Evolutionary conservation across 2,113 vertebrate genomes (phyloP).

Genomic region (Corythoichthys haematopterus): DNA sequence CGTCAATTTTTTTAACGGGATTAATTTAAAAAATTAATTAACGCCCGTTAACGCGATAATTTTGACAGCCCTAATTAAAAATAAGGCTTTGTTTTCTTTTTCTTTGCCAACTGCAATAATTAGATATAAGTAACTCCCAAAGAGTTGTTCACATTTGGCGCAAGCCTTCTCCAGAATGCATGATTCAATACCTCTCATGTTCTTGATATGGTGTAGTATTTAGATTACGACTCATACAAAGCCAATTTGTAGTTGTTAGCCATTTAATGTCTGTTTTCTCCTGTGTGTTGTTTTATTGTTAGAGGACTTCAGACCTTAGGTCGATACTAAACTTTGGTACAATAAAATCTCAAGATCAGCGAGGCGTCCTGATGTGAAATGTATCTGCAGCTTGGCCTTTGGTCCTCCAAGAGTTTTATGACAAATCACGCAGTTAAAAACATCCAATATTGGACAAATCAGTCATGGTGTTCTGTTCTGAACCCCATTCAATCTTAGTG

Average conservation of each 20-base stretch:
- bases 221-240: neutral
- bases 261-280: neutral
- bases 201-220: neutral
- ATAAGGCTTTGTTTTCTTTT: neutral
- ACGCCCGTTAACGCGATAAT: too few relatives aligned
- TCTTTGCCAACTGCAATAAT: neutral
- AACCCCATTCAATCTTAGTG: too few relatives aligned
- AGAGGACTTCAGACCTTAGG: neutral
- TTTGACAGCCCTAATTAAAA: too few relatives aligned
- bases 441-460: too few relatives aligned
- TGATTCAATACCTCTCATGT: neutral
- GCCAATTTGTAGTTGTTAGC: neutral
- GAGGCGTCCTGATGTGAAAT: too few relatives aligned
- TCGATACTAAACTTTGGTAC: neutral
- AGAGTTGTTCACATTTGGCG: neutral
- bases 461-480: too few relatives aligned
- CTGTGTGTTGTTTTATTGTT: neutral
- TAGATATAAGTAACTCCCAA: neutral
- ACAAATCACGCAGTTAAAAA: too few relatives aligned
- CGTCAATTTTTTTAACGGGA: too few relatives aligned
- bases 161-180: neutral
- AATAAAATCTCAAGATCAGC: neutral
- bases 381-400: too few relatives aligned
- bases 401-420: too few relatives aligned
- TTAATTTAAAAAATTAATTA: too few relatives aligned